Evolutionary conservation across 2,888 invertebrate species (phyloP), one percentile per base, ranked within the genome.

Genomic region (Dorcus hopei): DNA sequence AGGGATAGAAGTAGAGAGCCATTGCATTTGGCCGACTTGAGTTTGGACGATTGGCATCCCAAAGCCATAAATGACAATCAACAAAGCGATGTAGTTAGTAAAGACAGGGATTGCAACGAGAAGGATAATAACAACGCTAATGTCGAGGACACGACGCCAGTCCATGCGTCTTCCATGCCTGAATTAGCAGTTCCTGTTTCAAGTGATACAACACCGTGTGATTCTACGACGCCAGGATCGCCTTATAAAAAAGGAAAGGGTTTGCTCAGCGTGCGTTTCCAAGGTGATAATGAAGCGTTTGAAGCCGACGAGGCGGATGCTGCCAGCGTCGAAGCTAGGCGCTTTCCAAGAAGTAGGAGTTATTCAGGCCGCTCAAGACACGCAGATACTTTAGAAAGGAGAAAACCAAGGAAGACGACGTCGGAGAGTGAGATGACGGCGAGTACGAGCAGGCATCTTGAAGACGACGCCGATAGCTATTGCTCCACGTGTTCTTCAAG

Each of bases 401-500:
- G 73, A 62, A 67, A 67, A 47, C 72, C 75, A 2, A 67, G 73
- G 52, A 76, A 76, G 64, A 74, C 76, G 4, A 72, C 70, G 3
- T 75, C 77, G 1, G 78, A 77, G 48, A 69, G 69, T 26, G 74
- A 75, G 49, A 67, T 76, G 63, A 67, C 69, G 8, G 68, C 70
- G n/a, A 67, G 71, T 47, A 66, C 67, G 5, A 61, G 23, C 45
- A 45, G 23, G 23, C 67, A 65, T 49, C 60, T 63, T 51, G 84
- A 85, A 49, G 88, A 88, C 5, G 90, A 90, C 71, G 85, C 85
- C 8, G 88, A 86, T 66, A 91, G 92, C 74, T 88, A 90, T 72
- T 95, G 95, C 77, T 95, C 95, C 42, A 95, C 95, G 9, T 95
- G 95, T 65, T 94, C 92, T 0, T 87, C 87, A 49, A 88, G 88